Evolutionary conservation across 1,140 invertebrate genomes (phyloP), one percentile per base, ranked within the genome.

Genomic region (Scaptodrosophila lebanonensis): DNA sequence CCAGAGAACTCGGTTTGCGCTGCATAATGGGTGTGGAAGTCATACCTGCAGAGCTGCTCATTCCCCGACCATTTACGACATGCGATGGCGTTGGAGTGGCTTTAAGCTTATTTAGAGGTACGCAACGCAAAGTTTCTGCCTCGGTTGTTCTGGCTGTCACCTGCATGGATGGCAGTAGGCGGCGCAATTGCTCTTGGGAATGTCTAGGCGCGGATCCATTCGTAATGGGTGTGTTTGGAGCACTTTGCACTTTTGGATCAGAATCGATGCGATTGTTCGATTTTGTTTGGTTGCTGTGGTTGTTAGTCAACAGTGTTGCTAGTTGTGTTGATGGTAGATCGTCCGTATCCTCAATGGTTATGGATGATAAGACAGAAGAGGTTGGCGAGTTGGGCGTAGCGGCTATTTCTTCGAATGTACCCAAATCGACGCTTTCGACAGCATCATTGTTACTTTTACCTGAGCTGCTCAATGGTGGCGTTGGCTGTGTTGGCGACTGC

Each of bases 81-180:
- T 16, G 35, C n/a, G n/a, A n/a, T n/a, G 25, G 40, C 16, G 30
- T 44, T n/a, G 17, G 13, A 0, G 32, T 42, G 2, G 68, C n/a
- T n/a, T n/a, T 72, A 9, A 77, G 18, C 16, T 72, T 77, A 11
- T 68, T 47, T 3, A 77, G 52, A 6, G 73, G 75, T 9, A 79
- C 69, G n/a, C 71, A 52, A 3, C 73, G 73, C 11, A 79, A 25
- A 0, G 73, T 2, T 0, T 79, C 65, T 1, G 22, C 2, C 0
- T 50, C 9, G 2, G 32, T 18, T 32, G 42, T 13, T n/a, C 40
- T 44, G 16, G 18, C 7, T 11, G 43, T 32, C 5, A 68, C 33
- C 16, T 66, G 49, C 25, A 52, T 4, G 2, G 49, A 22, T 7
- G 30, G 58, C 13, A 82, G 13, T 0, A 50, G 33, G 1, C 63